Evolutionary conservation across 2,113 vertebrate species (phyloP), one percentile per base, ranked within the genome.

Genomic region (Paradoxurus hermaphroditus): DNA sequence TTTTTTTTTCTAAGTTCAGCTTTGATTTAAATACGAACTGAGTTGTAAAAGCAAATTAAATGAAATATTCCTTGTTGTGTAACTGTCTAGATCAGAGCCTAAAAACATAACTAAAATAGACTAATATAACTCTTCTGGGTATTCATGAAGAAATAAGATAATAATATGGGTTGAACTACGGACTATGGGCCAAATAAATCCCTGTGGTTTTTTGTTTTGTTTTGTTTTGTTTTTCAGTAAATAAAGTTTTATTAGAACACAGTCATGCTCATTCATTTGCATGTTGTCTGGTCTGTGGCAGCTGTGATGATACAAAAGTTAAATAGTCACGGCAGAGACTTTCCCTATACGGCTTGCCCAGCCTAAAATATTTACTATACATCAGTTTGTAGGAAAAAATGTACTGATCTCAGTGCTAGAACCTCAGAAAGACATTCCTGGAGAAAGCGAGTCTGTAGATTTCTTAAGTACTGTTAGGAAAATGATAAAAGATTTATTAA

Each of bases 141-240:
- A 39, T 90, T 94, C 72, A 79, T 44, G 1, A 53, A 94, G 21
- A 92, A 92, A 46, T 73, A 31, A 94, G 31, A 73, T 9, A 27
- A 84, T 9, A 63, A 41, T 44, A 72, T 1, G 0, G n/a, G 2
- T 5, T 82, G 5, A 23, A 39, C 29, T n/a, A 41, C 4, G 9
- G 34, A 3, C 8, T 25, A 12, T 4, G 13, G 19, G 23, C 49
- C 46, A 93, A 36, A 75, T 34, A 10, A 83, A 14, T 39, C 75
- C 51, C 34, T n/a, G 1, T 46, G 14, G 29, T 3, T 49, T 31
- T 36, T 56, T 15, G 5, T 59, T 59, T 49, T 49, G 0, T 8
- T 3, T 18, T 3, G 49, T 31, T 53, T 65, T 19, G 13, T 21
- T 29, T n/a, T 36, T 67, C 25, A 86, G 0, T 41, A 75, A 75